These are phyloP conservation scores for Himalopsyche phryganea DNA, from an alignment of 1,140 invertebrate species.

Conservation along the genomic window DNA sequence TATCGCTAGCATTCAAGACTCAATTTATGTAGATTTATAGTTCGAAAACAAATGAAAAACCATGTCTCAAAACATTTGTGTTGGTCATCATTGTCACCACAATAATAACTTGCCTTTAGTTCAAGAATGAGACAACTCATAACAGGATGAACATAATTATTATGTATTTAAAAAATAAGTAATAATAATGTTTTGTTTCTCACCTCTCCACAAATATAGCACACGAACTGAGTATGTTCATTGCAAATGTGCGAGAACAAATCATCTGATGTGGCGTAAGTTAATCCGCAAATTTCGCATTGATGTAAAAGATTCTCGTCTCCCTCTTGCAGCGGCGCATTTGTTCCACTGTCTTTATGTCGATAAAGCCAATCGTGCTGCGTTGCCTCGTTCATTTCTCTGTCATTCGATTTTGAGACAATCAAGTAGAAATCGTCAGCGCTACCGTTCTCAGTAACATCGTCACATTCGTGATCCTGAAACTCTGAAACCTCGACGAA, in stretches of 20 bases:
- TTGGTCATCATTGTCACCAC: too few species aligned
- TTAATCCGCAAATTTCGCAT: conserved; percentile 5
- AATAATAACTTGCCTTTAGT: too few species aligned
- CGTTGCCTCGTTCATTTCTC: background rate
- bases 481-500: conserved; percentile 39
- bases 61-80: too few species aligned
- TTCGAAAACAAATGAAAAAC: too few species aligned
- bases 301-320: background rate
- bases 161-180: too few species aligned
- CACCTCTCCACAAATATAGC: conserved; percentile 25
- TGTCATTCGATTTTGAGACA: conserved; percentile 35
- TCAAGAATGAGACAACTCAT: too few species aligned
- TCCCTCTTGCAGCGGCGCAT: background rate
- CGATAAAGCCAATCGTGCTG: too few species aligned
- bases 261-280: background rate
- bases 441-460: conserved; percentile 43
- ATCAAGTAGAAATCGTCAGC: conserved; percentile 28
- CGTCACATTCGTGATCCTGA: conserved; percentile 44
- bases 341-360: too few species aligned
- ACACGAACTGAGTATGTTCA: conserved; percentile 7
- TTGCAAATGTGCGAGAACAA: background rate
- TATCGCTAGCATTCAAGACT: too few species aligned
- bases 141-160: too few species aligned
- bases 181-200: too few species aligned
- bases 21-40: too few species aligned